Conservation (phyloP, 2,797 vertebrate genomes). For the Glyptemys insculpta region DNA sequence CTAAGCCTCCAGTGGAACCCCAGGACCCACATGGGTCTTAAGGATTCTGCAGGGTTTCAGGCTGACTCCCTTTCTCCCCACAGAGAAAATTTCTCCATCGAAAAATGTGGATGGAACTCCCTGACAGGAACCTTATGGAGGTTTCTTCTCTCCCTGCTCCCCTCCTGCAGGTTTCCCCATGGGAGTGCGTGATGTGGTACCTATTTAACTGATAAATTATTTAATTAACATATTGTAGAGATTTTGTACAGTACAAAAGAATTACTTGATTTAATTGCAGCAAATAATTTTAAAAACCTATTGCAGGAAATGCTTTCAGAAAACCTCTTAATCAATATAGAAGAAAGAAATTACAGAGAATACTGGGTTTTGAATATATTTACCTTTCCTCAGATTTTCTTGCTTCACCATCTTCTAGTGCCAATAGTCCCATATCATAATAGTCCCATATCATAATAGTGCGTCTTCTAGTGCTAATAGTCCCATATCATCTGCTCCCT, state of each 20-base stretch:
- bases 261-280: background rate
- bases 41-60: background rate
- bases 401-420: slow-evolving; percentile 13
- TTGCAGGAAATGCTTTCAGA: background rate
- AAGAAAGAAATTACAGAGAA: background rate
- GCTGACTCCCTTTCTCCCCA: background rate
- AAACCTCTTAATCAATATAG: background rate
- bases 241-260: background rate
- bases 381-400: background rate
- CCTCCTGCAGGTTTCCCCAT: background rate
- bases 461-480: background rate
- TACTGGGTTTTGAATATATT: slow-evolving; percentile 27
- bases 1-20: background rate
- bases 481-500: no score
- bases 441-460: no score
- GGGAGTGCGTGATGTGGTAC: background rate
- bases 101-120: background rate
- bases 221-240: background rate
- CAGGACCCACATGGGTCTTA: background rate
- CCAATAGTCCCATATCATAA: background rate
- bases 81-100: background rate
- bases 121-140: background rate
- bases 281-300: background rate
- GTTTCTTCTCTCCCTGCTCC: background rate
- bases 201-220: background rate